Percentiles rank a stretch among this genome's conserved stretches.
phyloP scores from a whole-genome alignment of 2,113 vertebrate genomes.

The Acanthisitta chloris region DNA sequence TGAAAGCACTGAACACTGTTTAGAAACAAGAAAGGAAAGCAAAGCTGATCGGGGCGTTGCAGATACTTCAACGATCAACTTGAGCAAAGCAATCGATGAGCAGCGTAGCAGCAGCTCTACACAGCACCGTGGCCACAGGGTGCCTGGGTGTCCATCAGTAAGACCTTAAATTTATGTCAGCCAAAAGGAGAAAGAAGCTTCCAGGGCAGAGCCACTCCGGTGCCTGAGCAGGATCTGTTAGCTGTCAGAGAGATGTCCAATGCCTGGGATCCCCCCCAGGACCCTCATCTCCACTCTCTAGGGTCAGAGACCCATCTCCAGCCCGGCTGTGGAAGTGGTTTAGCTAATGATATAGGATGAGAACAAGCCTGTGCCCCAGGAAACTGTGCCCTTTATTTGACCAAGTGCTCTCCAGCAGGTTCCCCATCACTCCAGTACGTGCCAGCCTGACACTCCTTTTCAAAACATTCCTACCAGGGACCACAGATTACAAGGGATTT shows the following conservation, averaged over 20 bases:
- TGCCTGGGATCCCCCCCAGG: not conserved
- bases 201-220: not conserved
- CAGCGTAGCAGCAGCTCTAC: not conserved
- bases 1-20: not conserved
- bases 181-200: not conserved
- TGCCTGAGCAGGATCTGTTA: fast-evolving
- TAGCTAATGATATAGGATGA: not conserved
- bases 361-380: fast-evolving
- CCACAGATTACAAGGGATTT: not conserved
- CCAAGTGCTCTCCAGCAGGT: not conserved
- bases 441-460: not conserved
- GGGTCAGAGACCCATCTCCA: not conserved
- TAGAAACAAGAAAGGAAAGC: not conserved
- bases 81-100: fast-evolving
- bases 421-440: not conserved
- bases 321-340: not conserved
- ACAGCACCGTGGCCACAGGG: fast-evolving
- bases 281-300: not conserved
- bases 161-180: not conserved
- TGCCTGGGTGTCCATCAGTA: not conserved
- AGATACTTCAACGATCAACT: not conserved
- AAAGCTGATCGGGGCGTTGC: not conserved
- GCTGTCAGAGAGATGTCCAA: not conserved
- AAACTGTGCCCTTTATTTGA: not conserved
- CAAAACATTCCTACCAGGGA: not conserved